Evolutionary conservation across 2,888 invertebrate species (phyloP).

Genomic region (Cataglyphis rosenhaueri): DNA sequence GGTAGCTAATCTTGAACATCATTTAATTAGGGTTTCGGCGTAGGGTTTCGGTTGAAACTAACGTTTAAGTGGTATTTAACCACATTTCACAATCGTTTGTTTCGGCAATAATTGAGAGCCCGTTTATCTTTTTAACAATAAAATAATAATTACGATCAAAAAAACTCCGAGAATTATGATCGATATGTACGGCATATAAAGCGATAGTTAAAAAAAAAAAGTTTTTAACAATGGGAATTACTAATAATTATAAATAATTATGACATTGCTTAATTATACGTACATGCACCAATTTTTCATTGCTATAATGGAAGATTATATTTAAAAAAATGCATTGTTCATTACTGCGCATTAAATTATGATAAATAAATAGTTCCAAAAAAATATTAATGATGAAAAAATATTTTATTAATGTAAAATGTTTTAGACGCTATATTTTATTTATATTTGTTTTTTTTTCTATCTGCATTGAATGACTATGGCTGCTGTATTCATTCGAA

Average conservation of each 20-base stretch:
- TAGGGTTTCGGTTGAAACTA: slow-evolving; percentile 54
- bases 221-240: neutral
- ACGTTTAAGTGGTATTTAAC: slow-evolving; percentile 57
- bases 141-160: slow-evolving; percentile 34
- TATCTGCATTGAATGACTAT: neutral
- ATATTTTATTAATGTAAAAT: neutral
- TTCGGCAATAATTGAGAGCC: slow-evolving; percentile 59
- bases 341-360: neutral
- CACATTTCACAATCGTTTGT: slow-evolving; percentile 52
- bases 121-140: neutral
- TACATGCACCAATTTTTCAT: neutral
- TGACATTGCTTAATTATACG: neutral
- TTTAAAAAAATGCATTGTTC: neutral
- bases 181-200: neutral
- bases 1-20: slow-evolving; percentile 65
- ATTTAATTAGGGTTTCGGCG: slow-evolving; percentile 66
- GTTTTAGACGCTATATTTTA: neutral
- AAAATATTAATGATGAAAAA: neutral
- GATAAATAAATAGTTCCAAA: neutral
- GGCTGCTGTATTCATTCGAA: neutral
- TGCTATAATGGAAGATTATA: neutral
- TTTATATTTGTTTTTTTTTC: neutral
- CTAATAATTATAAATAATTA: neutral
- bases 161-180: slow-evolving; percentile 3
- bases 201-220: slow-evolving; percentile 1